Conservation (phyloP, 2,888 invertebrate species). For the Caenorhabditis auriculariae region DNA sequence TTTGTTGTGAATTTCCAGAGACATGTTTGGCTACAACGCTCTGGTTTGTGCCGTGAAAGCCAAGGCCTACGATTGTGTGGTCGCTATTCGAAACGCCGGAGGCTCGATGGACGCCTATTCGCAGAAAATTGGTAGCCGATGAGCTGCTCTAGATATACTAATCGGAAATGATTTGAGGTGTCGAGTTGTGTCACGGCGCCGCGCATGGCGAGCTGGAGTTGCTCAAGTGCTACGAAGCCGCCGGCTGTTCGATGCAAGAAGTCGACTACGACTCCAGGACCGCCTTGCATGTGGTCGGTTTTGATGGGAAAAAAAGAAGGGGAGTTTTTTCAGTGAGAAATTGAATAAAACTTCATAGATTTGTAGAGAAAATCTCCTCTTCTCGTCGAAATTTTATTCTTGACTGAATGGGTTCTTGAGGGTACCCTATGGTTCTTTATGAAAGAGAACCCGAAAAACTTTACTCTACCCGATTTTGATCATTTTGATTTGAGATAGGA, state of each 20-base stretch:
- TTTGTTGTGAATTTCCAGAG: constrained; percentile 56
- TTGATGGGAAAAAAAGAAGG: too few species aligned
- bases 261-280: constrained; percentile 59
- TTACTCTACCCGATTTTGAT: too few species aligned
- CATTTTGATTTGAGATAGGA: too few species aligned
- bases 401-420: too few species aligned
- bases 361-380: too few species aligned
- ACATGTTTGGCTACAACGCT: constrained; percentile 65
- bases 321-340: too few species aligned
- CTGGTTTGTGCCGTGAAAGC: constrained; percentile 72
- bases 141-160: neutral
- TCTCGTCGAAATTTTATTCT: too few species aligned
- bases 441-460: too few species aligned
- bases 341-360: too few species aligned
- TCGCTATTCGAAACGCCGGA: constrained; percentile 51
- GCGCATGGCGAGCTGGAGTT: constrained; percentile 60
- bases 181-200: constrained; percentile 72
- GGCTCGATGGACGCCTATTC: constrained; percentile 46
- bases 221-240: constrained; percentile 62
- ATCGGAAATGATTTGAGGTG: constrained; percentile 65
- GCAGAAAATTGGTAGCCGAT: constrained; percentile 47
- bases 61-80: constrained; percentile 49
- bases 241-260: constrained; percentile 52
- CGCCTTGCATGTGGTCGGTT: constrained; percentile 56
- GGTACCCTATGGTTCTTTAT: too few species aligned